Evolutionary conservation across 2,113 vertebrate species (phyloP), one percentile per base, ranked within the genome.

Genomic region (Lophura nycthemera): DNA sequence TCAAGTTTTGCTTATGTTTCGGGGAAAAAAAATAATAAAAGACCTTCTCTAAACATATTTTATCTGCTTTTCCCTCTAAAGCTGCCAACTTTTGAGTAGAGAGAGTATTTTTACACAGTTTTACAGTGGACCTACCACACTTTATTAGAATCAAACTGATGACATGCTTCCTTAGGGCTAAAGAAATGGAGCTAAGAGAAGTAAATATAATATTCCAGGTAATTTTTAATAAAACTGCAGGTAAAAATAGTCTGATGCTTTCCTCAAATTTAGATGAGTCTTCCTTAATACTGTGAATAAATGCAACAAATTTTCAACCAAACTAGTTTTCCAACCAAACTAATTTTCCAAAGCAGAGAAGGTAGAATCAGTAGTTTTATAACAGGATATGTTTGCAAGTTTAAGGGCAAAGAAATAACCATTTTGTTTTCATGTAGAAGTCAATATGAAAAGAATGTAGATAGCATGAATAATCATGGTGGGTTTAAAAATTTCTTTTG

Each of bases 181-280:
- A 82, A 96, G 92, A 84, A 94, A 93, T 93, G 86, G 77, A 96
- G 92, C 88, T 88, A 94, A 88, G 88, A 84, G 90, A 88, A 90
- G 74, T 93, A 94, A 95, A 95, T 95, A 96, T 83, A 93, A 96
- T 96, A 95, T 95, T 96, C 93, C 80, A 96, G 88, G 92, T 88
- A 96, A 93, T 94, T 96, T 88, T 96, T 93, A 96, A 96, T 95
- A 96, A 94, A 95, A 90, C 27, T 61, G 12, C 47, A 92, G 60
- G 25, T 42, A 21, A 5, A 11, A 18, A 60, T 32, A 86, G 34
- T 56, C 54, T 65, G 64, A 11, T 27, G 20, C 61, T 95, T 94
- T 83, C 70, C 81, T 94, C 8, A 1, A 84, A 95, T 96, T 89
- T 92, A 90, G 88, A 72, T 88, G 19, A 84, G 72, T 92, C 52